Conservation (phyloP, 2,113 vertebrate species). For the Cathartes aura region DNA sequence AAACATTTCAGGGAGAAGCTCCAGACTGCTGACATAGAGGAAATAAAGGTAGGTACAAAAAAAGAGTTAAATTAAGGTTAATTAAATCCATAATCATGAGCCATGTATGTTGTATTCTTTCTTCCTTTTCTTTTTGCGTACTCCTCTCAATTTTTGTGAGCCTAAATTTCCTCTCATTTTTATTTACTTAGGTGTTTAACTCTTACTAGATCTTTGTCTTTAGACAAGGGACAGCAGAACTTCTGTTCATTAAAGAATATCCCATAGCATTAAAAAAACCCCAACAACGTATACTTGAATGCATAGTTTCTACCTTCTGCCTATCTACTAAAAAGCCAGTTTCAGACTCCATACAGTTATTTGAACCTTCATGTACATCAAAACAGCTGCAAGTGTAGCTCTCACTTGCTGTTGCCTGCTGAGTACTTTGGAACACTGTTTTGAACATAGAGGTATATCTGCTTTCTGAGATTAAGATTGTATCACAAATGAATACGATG, state of each 20-base stretch:
- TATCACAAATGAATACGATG: background rate
- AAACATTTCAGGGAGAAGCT: constrained; percentile 97
- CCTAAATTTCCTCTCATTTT: background rate
- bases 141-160: background rate
- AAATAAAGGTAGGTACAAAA: constrained; percentile 89
- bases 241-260: background rate
- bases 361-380: background rate
- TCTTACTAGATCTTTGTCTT: background rate
- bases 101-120: background rate
- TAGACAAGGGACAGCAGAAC: background rate
- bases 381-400: background rate
- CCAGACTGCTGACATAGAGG: constrained; percentile 97
- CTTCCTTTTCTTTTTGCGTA: background rate
- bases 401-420: background rate
- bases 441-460: background rate
- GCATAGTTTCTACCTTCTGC: background rate
- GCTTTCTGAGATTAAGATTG: background rate
- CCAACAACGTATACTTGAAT: background rate
- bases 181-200: background rate
- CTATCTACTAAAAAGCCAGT: background rate
- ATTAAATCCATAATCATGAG: background rate
- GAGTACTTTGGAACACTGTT: background rate
- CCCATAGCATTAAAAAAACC: background rate
- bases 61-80: background rate
- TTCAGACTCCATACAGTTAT: background rate